phyloP scores from a whole-genome alignment of 2,113 vertebrate genomes.

The Turnix velox region DNA sequence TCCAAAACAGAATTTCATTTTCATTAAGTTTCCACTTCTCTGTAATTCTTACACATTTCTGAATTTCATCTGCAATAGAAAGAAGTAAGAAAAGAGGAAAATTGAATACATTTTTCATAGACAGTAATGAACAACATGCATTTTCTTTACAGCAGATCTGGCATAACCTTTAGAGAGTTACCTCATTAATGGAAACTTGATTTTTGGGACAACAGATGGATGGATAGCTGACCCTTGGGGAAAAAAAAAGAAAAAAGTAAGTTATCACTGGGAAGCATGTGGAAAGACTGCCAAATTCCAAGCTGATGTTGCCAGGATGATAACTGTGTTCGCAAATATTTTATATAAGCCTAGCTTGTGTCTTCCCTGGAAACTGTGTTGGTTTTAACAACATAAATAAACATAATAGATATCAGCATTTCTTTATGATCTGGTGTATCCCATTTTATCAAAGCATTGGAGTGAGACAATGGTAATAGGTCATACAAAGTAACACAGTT shows the following conservation, averaged over 20 bases:
- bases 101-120: not conserved
- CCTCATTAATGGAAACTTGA: not conserved
- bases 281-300: not conserved
- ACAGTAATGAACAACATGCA: rapidly evolving
- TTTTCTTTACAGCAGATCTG: not conserved
- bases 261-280: not conserved
- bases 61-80: not conserved
- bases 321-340: not conserved
- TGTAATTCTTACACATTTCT: not conserved
- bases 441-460: not conserved
- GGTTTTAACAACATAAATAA: not conserved
- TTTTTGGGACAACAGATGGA: not conserved
- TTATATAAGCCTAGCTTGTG: not conserved
- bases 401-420: not conserved
- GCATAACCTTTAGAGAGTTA: not conserved
- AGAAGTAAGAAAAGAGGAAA: not conserved
- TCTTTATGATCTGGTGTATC: not conserved
- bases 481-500: not conserved
- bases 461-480: not conserved
- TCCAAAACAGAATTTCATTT: not conserved
- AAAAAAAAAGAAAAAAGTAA: not conserved
- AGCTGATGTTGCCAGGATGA: not conserved
- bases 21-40: rapidly evolving
- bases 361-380: not conserved
- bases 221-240: not conserved